These are phyloP conservation scores for Acanthisitta chloris DNA, from an alignment of 2,113 vertebrate species.

Conservation along the genomic window DNA sequence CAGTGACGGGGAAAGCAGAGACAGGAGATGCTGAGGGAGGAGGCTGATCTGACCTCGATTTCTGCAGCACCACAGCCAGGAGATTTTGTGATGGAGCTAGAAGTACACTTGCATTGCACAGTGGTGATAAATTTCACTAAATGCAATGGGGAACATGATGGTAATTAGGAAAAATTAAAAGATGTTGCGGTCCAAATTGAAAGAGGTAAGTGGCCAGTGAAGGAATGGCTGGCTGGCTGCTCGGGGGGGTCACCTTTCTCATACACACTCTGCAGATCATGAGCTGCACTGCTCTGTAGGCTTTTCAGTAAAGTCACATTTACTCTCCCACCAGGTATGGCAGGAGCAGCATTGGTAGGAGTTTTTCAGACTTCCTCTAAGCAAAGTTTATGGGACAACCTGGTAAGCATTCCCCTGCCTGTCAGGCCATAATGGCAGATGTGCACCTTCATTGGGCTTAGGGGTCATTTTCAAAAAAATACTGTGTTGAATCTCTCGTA, in stretches of 20 bases:
- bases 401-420: background rate
- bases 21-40: background rate
- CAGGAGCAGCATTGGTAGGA: background rate
- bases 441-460: background rate
- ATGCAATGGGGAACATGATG: background rate
- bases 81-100: background rate
- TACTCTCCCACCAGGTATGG: background rate
- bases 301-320: background rate
- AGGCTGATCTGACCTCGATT: background rate
- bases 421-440: background rate
- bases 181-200: background rate
- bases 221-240: background rate
- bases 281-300: background rate
- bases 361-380: background rate
- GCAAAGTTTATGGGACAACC: background rate
- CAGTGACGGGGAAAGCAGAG: background rate
- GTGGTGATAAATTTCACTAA: background rate
- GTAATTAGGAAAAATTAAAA: conserved; percentile 2
- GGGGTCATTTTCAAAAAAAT: background rate
- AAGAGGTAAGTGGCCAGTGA: background rate
- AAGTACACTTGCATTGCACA: background rate
- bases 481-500: background rate
- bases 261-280: background rate
- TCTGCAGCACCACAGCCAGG: background rate
- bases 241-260: background rate